These are phyloP conservation scores for Drosophila buzzatii DNA, from an alignment of 2,888 invertebrate species.

Conservation along the genomic window DNA sequence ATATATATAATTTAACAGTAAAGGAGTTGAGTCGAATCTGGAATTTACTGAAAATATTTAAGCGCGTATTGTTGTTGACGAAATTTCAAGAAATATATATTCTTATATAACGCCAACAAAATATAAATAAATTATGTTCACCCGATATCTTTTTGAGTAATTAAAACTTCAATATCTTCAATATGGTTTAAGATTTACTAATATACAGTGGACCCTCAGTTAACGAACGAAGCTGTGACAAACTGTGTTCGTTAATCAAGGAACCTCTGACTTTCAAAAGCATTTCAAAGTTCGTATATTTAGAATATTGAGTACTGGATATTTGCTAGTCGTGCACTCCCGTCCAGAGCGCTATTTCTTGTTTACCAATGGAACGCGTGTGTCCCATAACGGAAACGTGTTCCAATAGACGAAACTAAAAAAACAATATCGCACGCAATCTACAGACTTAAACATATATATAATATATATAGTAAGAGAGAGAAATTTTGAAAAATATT, in stretches of 20 bases:
- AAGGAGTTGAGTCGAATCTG: too few relatives aligned
- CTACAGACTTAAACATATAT: conserved; percentile 3
- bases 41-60: too few relatives aligned
- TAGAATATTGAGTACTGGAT: neutral
- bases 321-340: neutral
- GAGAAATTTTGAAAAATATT: conserved; percentile 37
- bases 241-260: too few relatives aligned
- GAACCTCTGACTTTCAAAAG: too few relatives aligned
- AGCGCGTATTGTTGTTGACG: neutral
- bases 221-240: too few relatives aligned
- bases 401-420: conserved; percentile 23
- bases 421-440: conserved; percentile 8
- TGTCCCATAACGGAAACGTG: conserved; percentile 61
- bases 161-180: too few relatives aligned
- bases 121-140: neutral
- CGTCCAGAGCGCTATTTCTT: neutral
- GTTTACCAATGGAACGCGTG: conserved; percentile 52
- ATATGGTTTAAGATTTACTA: too few relatives aligned
- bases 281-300: neutral
- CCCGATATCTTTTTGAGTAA: too few relatives aligned
- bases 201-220: too few relatives aligned
- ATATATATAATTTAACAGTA: too few relatives aligned
- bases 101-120: neutral
- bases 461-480: neutral
- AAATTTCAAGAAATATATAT: neutral